Evolutionary conservation across 2,113 vertebrate genomes (phyloP), one percentile per base, ranked within the genome.

Genomic region (Mobula birostris): DNA sequence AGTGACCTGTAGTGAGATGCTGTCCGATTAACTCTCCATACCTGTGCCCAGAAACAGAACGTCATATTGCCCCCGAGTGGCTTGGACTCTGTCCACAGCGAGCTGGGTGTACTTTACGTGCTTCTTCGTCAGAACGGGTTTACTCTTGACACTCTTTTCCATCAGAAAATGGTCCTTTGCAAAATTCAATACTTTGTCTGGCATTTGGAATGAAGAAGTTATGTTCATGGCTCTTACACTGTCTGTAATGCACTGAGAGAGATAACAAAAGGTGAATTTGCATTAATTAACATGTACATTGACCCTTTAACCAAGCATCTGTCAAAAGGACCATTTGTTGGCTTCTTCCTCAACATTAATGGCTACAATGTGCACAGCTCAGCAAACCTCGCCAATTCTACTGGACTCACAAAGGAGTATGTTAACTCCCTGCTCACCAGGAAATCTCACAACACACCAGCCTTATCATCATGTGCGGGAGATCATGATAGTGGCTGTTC

Each of bases 111-210:
- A 99, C 95, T 96, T 97, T 68, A 97, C 96, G 0, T 94, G 97
- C 0, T 97, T 97, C 95, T 99, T 98, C 61, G 98, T 96, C 74
- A 99, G 97, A 94, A 99, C 96, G 0, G 98, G 97, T 94, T 95
- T 97, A 96, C 98, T 98, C 95, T 97, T 98, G 94, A 99, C 97
- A 0, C 98, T 97, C 40, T 95, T 97, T 91, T 99, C 98, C 99
- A 99, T 99, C 95, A 99, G 96, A 96, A 99, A 99, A 95, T 99
- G 99, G 96, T 99, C 98, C 96, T 99, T 99, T 95, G 99, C 97
- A 77, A 99, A 99, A 96, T 99, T 98, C 94, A 99, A 96, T 95
- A 99, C 98, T 14, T 98, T 98, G 96, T 99, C 98, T 0, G 99
- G 98, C 97, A 99, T 98, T 95, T 98, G 98, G 90, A 99, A 97